These are phyloP conservation scores for Ceratitis capitata DNA, from an alignment of 1,140 invertebrate species.

Conservation along the genomic window DNA sequence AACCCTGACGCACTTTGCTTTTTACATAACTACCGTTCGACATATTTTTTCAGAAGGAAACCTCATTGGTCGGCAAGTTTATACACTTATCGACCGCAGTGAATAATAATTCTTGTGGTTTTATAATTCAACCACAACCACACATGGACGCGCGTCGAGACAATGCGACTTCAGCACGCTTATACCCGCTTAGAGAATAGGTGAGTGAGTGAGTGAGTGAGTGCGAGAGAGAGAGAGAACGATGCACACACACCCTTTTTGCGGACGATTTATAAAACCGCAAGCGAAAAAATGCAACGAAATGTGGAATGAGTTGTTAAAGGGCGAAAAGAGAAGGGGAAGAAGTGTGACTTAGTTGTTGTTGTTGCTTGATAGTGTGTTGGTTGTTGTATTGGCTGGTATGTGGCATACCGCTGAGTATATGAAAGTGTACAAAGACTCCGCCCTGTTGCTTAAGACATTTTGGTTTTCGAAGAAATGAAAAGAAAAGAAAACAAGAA, in stretches of 20 bases:
- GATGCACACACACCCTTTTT: neutral
- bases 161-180: neutral
- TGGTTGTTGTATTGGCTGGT: no score
- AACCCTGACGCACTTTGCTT: conserved; percentile 5
- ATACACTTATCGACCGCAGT: conserved; percentile 60
- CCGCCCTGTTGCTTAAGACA: conserved; percentile 8
- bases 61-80: conserved; percentile 34
- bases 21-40: neutral
- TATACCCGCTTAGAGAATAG: neutral
- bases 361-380: neutral
- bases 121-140: conserved; percentile 58
- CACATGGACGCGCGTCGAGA: conserved; percentile 16
- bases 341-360: neutral
- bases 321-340: neutral
- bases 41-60: neutral
- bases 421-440: neutral
- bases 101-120: conserved; percentile 64
- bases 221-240: neutral
- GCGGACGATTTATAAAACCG: neutral
- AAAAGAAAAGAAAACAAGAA: neutral
- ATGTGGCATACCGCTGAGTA: neutral
- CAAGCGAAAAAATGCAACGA: neutral
- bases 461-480: neutral
- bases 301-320: neutral
- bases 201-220: neutral